Conservation (phyloP, 2,113 vertebrate species). For the Alces alces region DNA sequence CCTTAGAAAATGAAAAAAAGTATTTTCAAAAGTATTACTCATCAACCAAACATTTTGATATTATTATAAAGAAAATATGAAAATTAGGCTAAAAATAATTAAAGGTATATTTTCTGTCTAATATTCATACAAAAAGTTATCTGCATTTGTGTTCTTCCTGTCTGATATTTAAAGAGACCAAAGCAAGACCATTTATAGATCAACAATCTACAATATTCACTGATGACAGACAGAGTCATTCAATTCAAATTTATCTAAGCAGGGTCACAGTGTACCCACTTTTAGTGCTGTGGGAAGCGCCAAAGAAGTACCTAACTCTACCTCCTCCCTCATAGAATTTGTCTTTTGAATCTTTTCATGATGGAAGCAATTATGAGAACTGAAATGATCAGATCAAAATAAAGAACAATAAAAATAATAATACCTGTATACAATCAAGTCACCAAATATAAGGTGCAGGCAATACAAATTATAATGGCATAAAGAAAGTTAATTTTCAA, state of each 20-base stretch:
- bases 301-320: not conserved
- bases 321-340: not conserved
- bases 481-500: constrained; percentile 11
- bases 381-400: constrained; percentile 19
- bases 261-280: not conserved
- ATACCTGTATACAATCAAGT: not conserved
- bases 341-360: constrained; percentile 2
- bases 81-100: not conserved
- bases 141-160: not conserved
- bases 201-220: not conserved
- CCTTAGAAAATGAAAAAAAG: not conserved
- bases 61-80: not conserved
- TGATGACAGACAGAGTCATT: not conserved
- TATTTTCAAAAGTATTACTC: not conserved
- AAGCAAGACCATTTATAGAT: not conserved
- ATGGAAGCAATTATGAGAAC: not conserved
- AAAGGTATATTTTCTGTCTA: not conserved
- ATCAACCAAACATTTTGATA: not conserved
- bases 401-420: constrained; percentile 1
- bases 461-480: not conserved
- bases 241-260: constrained; percentile 19
- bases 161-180: not conserved
- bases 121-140: not conserved
- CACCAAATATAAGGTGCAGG: not conserved
- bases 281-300: not conserved